Evolutionary conservation across 2,888 invertebrate genomes (phyloP).

Genomic region (Lordiphosa andalusiaca): DNA sequence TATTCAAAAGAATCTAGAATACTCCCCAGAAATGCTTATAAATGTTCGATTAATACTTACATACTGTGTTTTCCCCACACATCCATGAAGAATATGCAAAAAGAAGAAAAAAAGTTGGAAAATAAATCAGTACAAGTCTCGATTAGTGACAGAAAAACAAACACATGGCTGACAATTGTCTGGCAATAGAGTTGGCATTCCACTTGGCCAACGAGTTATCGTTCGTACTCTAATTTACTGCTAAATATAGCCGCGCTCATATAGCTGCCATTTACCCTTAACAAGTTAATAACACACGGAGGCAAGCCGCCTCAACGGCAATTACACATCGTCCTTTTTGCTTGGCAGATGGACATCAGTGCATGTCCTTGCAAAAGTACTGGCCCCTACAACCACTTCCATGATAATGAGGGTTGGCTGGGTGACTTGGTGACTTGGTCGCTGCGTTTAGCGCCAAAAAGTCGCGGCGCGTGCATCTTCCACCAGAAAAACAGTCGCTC

Average conservation of each 20-base stretch:
- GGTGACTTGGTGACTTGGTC: too few relatives aligned
- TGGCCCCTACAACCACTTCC: too few relatives aligned
- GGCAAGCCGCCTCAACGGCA: slow-evolving; percentile 60
- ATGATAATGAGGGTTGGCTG: slow-evolving; percentile 79
- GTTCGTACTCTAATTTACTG: slow-evolving; percentile 67
- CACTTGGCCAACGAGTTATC: slow-evolving; percentile 27
- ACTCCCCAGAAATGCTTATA: not conserved
- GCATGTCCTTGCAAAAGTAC: slow-evolving; percentile 68
- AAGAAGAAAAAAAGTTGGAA: slow-evolving; percentile 8
- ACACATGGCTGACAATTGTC: slow-evolving; percentile 20
- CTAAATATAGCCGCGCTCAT: slow-evolving; percentile 52
- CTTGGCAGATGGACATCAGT: slow-evolving; percentile 64
- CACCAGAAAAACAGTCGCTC: slow-evolving; percentile 45
- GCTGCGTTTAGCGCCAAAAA: slow-evolving; percentile 66
- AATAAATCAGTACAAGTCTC: slow-evolving; percentile 8
- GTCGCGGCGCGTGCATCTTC: slow-evolving; percentile 45
- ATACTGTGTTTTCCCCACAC: slow-evolving; percentile 39
- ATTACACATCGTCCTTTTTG: slow-evolving; percentile 49
- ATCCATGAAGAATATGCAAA: slow-evolving; percentile 10
- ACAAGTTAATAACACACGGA: slow-evolving; percentile 68
- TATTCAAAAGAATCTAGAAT: too few relatives aligned
- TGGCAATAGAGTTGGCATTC: slow-evolving; percentile 1
- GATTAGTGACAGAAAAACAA: slow-evolving; percentile 24
- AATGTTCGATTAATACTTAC: slow-evolving; percentile 39
- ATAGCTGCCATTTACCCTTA: slow-evolving; percentile 65